Evolutionary conservation across 2,797 vertebrate genomes (phyloP).

Genomic region (Acomys russatus): DNA sequence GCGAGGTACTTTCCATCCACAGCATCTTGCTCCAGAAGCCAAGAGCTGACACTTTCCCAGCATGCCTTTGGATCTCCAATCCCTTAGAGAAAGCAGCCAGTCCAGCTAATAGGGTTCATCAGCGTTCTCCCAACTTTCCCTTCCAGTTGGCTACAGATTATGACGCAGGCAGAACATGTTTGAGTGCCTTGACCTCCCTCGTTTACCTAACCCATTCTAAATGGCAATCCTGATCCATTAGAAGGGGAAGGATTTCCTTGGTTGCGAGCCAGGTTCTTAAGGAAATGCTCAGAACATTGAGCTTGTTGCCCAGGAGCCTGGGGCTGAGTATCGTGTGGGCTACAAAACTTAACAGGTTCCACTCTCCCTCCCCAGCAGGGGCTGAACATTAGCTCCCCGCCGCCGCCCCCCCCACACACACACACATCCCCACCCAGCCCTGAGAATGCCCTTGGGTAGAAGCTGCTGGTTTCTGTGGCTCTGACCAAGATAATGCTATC

Average conservation of each 20-base stretch:
- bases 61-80: background rate
- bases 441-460: background rate
- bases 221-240: background rate
- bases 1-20: background rate
- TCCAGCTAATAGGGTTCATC: background rate
- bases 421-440: no score
- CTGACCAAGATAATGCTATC: background rate
- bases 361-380: background rate
- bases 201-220: background rate
- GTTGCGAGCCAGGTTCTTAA: background rate
- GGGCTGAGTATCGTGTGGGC: background rate
- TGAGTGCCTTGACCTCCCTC: background rate
- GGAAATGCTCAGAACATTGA: background rate
- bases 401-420: no score
- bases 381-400: background rate
- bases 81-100: background rate
- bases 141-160: background rate
- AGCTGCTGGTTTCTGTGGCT: slow-evolving; percentile 12
- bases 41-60: background rate
- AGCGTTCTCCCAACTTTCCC: background rate
- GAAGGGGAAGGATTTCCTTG: background rate
- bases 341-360: background rate
- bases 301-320: background rate
- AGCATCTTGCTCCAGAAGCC: background rate
- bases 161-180: background rate